Evolutionary conservation across 1,140 invertebrate genomes (phyloP).

Genomic region (Armadillidium nasatum): DNA sequence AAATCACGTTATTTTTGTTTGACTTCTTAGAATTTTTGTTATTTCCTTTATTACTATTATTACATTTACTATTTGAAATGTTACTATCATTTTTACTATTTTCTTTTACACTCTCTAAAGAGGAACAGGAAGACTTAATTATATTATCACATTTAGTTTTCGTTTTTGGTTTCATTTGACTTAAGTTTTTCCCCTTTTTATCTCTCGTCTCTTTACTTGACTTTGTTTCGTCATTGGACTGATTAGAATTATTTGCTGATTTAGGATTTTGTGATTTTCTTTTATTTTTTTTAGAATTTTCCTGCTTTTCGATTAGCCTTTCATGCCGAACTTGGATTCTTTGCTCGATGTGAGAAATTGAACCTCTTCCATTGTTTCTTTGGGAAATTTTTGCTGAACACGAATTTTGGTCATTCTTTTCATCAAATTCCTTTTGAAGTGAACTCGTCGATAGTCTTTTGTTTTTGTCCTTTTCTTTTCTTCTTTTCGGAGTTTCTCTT

Average conservation of each 20-base stretch:
- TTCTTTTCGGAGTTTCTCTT: constrained; percentile 35
- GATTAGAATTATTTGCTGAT: too few relatives aligned
- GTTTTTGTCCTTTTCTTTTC: constrained; percentile 31
- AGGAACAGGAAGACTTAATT: not conserved
- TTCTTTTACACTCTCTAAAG: constrained; percentile 3
- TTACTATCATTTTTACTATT: not conserved
- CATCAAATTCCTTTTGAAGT: not conserved
- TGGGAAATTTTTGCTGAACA: constrained; percentile 25
- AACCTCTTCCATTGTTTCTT: constrained; percentile 30
- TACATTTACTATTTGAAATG: too few relatives aligned
- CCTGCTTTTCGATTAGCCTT: constrained; percentile 36
- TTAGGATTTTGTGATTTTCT: constrained; percentile 27
- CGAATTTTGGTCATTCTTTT: not conserved
- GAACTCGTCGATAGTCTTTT: constrained; percentile 3
- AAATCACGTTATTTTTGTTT: too few relatives aligned
- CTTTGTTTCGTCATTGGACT: too few relatives aligned
- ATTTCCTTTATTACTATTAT: too few relatives aligned
- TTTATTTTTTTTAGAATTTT: constrained; percentile 30
- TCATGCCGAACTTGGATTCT: constrained; percentile 44
- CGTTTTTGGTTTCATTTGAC: too few relatives aligned
- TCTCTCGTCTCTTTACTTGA: too few relatives aligned
- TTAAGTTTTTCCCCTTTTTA: too few relatives aligned
- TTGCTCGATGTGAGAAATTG: constrained; percentile 41
- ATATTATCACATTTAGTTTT: too few relatives aligned
- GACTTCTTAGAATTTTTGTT: too few relatives aligned